Evolutionary conservation across 2,113 vertebrate species (phyloP), one percentile per base, ranked within the genome.

Genomic region (Rhinolophus sinicus): DNA sequence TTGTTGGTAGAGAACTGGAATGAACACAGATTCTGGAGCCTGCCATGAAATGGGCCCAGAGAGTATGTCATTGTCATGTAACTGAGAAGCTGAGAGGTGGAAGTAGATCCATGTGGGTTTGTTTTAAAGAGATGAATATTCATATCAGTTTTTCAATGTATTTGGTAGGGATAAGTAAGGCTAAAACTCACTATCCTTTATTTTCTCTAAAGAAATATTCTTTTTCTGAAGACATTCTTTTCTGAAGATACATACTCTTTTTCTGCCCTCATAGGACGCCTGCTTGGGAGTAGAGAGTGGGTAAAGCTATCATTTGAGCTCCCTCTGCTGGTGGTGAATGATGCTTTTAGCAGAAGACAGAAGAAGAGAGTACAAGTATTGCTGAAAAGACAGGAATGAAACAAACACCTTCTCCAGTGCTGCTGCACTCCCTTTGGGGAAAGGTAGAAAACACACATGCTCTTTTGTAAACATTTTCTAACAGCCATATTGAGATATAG

Each of bases 321-420:
- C 98, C 98, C 98, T 98, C 98, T 99, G 60, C 98, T 98, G 98
- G 98, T 52, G 22, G 11, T 93, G 65, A 97, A 8, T 4, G 64
- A 15, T 40, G 84, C 58, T 83, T 93, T 6, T 95, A 73, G 76
- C 47, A 54, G 78, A 77, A 76, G 35, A 28, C 35, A 1, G 33
- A 4, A 0, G 1, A 22, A 22, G 30, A 22, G 35, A 18, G 12
- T 28, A 30, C 35, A 56, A 67, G 35, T 22, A 4, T n/a, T 52
- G 21, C 65, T 81, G 8, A 89, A 81, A 50, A 83, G 56, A 35
- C 2, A 30, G 18, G 28, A 6, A 35, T n/a, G 33, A 33, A 75
- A 52, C 3, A 28, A 58, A 58, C 3, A 5, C 47, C 7, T 72
- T 69, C 33, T 30, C 3, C 3, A 3, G 35, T n/a, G 26, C 33